phyloP scores from a whole-genome alignment of 2,113 vertebrate species.

The Grammomys dolichurus region DNA sequence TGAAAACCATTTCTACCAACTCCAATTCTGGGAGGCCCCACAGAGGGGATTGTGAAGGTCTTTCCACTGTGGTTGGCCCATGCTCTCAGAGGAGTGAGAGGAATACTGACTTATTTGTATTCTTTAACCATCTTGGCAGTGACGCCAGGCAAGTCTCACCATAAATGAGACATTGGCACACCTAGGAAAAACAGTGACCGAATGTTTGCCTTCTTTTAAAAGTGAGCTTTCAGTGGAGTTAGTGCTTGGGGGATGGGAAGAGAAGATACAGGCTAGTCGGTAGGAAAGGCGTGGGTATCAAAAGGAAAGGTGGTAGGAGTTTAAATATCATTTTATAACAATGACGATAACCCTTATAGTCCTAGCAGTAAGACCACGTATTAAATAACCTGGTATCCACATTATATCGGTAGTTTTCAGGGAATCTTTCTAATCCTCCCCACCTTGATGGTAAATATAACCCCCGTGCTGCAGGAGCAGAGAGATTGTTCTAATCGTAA shows the following conservation, averaged over 20 bases:
- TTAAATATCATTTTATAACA: neutral
- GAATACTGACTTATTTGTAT: conserved; percentile 73
- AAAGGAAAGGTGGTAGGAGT: neutral
- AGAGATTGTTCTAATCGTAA: neutral
- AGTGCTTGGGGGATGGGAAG: neutral
- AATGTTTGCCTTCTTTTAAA: conserved; percentile 67
- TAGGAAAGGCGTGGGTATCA: neutral
- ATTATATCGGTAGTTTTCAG: neutral
- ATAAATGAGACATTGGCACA: conserved; percentile 54
- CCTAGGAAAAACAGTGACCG: conserved; percentile 63
- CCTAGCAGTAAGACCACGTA: neutral
- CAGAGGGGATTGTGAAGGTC: conserved; percentile 43
- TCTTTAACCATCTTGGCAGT: conserved; percentile 55
- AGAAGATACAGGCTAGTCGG: neutral
- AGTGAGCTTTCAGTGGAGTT: neutral
- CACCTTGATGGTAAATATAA: neutral
- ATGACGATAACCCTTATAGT: neutral
- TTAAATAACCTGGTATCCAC: neutral
- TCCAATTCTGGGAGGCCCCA: neutral
- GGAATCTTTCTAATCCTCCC: neutral
- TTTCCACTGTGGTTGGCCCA: conserved; percentile 56
- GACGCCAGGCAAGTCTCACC: conserved; percentile 42
- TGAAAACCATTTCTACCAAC: neutral
- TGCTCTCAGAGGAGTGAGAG: neutral
- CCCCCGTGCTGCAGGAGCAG: neutral